Evolutionary conservation across 2,113 vertebrate genomes (phyloP), one percentile per base, ranked within the genome.

Genomic region (Sylvicapra grimmia): DNA sequence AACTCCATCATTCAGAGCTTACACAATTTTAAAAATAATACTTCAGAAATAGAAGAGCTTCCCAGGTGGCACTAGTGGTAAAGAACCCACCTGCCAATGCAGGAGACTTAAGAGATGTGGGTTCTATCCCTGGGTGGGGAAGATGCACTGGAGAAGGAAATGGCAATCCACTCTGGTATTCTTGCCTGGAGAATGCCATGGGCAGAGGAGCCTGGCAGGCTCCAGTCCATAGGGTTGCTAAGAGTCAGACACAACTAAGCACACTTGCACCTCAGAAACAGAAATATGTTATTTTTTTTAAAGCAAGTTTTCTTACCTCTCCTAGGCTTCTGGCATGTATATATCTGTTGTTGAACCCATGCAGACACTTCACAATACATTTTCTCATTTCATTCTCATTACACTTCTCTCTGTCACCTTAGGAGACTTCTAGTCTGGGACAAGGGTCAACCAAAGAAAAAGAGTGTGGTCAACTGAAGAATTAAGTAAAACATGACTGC

Each of bases 1-100:
- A 96, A 79, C 56, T 89, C 77, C 96, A 98, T 98, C 97, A 97
- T 97, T 98, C 75, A n/a, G 95, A 92, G 58, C 49, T 44, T 95
- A 86, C 15, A 88, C 75, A 98, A 96, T 98, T 96, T 98, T 97
- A 56, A 15, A 94, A 88, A 96, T 85, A 97, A 95, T 94, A 96
- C 88, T 97, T 97, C 8, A 3, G 72, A 77, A 77, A 77, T 12
- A 77, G 23, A 77, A 77, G 72, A 77, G 36, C 23, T 77, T 77
- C 40, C 72, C 40, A 44, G 72, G 72, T 44, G 72, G 72, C 5
- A 44, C 36, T 77, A 77, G 72, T 44, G 72, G 72, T 77, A 40
- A 77, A 77, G 72, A 77, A 77, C 36, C 23, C 3, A 0, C 3
- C 72, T 44, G 40, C 36, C 40, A 77, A 44, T 27, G 72, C 72